These are phyloP conservation scores for Cyphomyrmex costatus DNA, from an alignment of 1,140 invertebrate species.

Conservation along the genomic window DNA sequence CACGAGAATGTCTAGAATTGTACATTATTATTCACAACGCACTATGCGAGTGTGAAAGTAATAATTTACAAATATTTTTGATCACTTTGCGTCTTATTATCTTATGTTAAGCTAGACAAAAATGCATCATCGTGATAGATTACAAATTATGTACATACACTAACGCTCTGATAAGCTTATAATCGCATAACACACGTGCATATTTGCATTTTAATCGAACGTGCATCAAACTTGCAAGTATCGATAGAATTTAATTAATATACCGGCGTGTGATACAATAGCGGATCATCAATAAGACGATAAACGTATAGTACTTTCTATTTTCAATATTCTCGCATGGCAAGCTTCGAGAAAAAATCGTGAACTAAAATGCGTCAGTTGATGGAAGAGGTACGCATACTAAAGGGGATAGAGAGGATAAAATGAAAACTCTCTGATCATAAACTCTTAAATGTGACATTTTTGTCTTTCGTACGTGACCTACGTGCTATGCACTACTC, in stretches of 20 bases:
- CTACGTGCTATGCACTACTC: neutral
- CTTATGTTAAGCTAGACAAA: neutral
- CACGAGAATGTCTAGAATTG: neutral
- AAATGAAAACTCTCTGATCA: neutral
- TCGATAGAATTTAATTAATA: slow-evolving; percentile 56
- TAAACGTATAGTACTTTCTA: neutral
- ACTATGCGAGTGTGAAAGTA: neutral
- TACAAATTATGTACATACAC: neutral
- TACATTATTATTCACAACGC: neutral
- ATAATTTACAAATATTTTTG: neutral
- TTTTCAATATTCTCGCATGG: neutral
- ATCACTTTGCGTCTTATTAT: neutral
- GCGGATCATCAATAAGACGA: slow-evolving; percentile 15
- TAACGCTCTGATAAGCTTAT: slow-evolving; percentile 59
- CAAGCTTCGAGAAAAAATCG: neutral
- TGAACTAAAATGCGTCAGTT: neutral
- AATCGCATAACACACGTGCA: neutral
- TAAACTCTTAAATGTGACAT: slow-evolving; percentile 21
- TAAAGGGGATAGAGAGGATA: slow-evolving; percentile 20
- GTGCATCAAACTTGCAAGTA: neutral
- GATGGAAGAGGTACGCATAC: slow-evolving; percentile 1
- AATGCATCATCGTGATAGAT: neutral
- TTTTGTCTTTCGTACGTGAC: slow-evolving; percentile 9
- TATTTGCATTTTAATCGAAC: slow-evolving; percentile 56
- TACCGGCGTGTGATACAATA: neutral